Evolutionary conservation across 2,888 invertebrate genomes (phyloP), one percentile per base, ranked within the genome.

Genomic region (Candidula unifasciata): DNA sequence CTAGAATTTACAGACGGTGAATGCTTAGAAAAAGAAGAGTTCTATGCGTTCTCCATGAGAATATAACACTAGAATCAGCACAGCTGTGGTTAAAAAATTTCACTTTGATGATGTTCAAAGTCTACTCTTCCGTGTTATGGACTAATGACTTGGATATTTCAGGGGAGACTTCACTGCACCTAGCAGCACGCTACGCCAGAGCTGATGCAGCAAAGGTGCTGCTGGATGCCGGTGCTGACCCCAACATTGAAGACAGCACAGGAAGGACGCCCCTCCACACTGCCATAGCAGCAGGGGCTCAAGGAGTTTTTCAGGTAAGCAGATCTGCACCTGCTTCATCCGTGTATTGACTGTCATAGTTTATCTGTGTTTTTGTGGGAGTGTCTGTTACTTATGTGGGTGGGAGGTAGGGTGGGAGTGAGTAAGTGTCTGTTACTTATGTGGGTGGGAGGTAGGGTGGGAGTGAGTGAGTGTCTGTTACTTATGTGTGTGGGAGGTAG

Each of bases 211-310:
- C 98, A 0, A 98, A 98, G 92, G 95, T 97, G 21, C 95, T 98
- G 0, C 94, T 98, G 60, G 98, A 98, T 92, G 97, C 96, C 0
- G 98, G 98, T 0, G 98, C 98, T 0, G 98, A 99, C 92, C 98
- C 98, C 1, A 99, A 99, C 93, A 96, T 97, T 0, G 97, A 97
- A 92, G 99, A 99, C 93, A 97, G 97, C 92, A 98, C 98, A 0
- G 99, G 99, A 0, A 95, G 99, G 33, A 98, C 98, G 0, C 98
- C 99, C 0, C 93, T 99, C 1, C 99, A 99, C 93, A 97, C 98
- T 0, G 98, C 98, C 0, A 97, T 99, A 0, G 98, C 98, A 0
- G 97, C 98, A 0, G 99, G 99, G 93, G 98, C 98, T 0, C 96
- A 97, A 95, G 98, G 98, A 3, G 98, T 98, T 0, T 99, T 98